These are phyloP conservation scores for Microhierax caerulescens DNA, from an alignment of 2,797 vertebrate genomes.

Conservation along the genomic window DNA sequence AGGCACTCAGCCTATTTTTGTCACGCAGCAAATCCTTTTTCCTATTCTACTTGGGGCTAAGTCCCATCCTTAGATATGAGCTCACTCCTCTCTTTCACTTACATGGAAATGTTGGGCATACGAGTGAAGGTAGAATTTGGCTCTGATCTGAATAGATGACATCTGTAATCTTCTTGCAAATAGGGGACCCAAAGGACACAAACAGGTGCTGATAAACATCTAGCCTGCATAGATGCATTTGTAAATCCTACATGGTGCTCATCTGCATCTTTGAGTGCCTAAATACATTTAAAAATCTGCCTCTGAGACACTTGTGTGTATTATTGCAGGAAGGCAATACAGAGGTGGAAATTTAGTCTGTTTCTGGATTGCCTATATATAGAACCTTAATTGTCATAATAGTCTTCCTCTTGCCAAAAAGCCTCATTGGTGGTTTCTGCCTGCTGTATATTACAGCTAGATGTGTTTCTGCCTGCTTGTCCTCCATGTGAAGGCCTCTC, in stretches of 20 bases:
- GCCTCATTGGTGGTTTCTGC: not conserved
- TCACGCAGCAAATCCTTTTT: slow-evolving; percentile 55
- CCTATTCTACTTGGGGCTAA: slow-evolving; percentile 24
- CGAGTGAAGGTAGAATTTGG: not conserved
- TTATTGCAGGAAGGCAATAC: not conserved
- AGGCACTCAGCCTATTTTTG: slow-evolving; percentile 45
- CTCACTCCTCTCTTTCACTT: not conserved
- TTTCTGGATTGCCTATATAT: not conserved
- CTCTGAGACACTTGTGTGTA: not conserved
- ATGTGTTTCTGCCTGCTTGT: not conserved
- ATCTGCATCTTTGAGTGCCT: not conserved
- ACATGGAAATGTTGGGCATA: not conserved
- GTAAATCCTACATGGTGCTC: not conserved
- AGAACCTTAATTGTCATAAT: not conserved
- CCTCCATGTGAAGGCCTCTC: not conserved
- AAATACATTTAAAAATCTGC: not conserved
- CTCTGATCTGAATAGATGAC: not conserved
- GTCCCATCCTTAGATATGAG: slow-evolving; percentile 36
- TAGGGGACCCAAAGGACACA: not conserved
- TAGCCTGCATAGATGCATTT: not conserved
- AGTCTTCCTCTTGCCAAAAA: not conserved
- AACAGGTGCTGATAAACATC: not conserved
- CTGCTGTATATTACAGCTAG: not conserved
- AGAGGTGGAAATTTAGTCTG: not conserved
- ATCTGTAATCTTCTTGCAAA: not conserved